Evolutionary conservation across 2,113 vertebrate species (phyloP).

Genomic region (Apodemus sylvaticus): DNA sequence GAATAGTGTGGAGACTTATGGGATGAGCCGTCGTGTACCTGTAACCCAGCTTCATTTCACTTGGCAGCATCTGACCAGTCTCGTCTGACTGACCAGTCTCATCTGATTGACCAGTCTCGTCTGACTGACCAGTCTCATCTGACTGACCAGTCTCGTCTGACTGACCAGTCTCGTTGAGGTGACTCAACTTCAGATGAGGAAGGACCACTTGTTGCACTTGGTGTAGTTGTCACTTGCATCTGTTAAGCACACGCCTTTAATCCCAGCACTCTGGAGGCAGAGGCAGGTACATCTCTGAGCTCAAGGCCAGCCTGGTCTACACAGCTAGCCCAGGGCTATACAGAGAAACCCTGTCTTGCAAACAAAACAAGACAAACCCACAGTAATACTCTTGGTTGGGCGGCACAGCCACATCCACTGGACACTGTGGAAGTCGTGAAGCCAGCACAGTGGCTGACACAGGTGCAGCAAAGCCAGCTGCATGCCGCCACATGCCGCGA

Average conservation of each 20-base stretch:
- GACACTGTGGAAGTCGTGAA: no score
- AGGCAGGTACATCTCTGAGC: background rate
- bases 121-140: no score
- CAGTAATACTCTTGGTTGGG: background rate
- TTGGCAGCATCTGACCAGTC: background rate
- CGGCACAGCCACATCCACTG: no score
- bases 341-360: background rate
- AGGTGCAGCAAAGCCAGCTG: no score
- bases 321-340: background rate
- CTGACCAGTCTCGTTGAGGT: no score
- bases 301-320: background rate
- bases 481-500: no score
- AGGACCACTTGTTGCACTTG: background rate
- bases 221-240: background rate
- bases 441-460: no score
- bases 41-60: background rate
- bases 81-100: background rate
- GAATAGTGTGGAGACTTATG: background rate
- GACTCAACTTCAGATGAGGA: background rate
- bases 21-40: background rate
- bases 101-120: no score
- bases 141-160: background rate
- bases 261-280: background rate
- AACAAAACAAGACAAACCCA: background rate
- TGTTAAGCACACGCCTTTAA: background rate